Evolutionary conservation across 2,113 vertebrate genomes (phyloP).

Genomic region (Pelobates fuscus): DNA sequence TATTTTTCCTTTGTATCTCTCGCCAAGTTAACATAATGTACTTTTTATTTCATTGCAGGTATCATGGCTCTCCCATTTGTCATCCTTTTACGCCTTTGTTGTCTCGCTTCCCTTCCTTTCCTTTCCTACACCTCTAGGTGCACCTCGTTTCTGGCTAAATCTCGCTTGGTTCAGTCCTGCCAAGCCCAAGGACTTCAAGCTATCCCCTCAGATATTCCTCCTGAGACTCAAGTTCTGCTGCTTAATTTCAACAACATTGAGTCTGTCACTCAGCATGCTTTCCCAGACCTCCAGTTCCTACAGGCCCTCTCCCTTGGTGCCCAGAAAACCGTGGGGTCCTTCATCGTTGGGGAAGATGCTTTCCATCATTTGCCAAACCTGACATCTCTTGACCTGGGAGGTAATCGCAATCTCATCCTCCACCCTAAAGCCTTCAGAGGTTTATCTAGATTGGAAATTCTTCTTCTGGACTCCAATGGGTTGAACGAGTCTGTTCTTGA

Average conservation of each 20-base stretch:
- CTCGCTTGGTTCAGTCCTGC: slow-evolving; percentile 7
- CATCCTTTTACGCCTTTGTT: background rate
- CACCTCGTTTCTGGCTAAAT: background rate
- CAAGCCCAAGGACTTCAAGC: background rate
- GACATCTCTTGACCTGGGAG: slow-evolving; percentile 52
- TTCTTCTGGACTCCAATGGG: slow-evolving; percentile 49
- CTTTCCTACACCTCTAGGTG: background rate
- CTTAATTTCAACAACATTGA: slow-evolving; percentile 51
- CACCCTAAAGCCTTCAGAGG: slow-evolving; percentile 46
- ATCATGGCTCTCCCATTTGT: background rate
- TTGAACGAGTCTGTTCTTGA: slow-evolving; percentile 47
- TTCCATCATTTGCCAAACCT: slow-evolving; percentile 47
- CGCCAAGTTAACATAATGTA: background rate
- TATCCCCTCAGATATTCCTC: background rate
- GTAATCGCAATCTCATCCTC: slow-evolving; percentile 43
- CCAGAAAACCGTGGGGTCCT: slow-evolving; percentile 8
- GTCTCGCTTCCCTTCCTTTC: background rate
- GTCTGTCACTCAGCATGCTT: slow-evolving; percentile 30
- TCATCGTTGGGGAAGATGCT: slow-evolving; percentile 43
- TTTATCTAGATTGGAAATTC: slow-evolving; percentile 37
- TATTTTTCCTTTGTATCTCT: no score
- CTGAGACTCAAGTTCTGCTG: slow-evolving; percentile 24
- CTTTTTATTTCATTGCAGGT: slow-evolving; percentile 8
- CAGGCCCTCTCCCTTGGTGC: slow-evolving; percentile 34
- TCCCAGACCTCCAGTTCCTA: slow-evolving; percentile 25